Evolutionary conservation across 2,888 invertebrate genomes (phyloP).

Genomic region (Phlogophora meticulosa): DNA sequence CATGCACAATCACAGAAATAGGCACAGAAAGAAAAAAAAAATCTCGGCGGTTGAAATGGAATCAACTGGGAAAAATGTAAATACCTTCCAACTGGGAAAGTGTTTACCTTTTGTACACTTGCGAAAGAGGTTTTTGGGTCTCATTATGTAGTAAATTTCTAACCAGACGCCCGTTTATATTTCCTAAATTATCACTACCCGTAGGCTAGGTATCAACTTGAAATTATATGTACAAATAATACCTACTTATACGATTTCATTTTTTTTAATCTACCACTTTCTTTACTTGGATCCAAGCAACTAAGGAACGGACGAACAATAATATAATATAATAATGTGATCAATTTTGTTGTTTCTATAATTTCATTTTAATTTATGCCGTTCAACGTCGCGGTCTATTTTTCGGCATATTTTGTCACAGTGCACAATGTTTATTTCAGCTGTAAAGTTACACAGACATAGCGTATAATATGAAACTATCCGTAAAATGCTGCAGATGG

Average conservation of each 20-base stretch:
- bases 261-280: too few species aligned
- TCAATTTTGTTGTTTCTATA: conserved; percentile 11
- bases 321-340: too few species aligned
- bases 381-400: not conserved
- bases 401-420: conserved; percentile 18
- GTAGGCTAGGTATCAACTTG: too few species aligned
- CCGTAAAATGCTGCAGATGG: conserved; percentile 67
- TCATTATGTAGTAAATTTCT: conserved; percentile 21
- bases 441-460: conserved; percentile 48
- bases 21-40: too few species aligned
- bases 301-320: too few species aligned
- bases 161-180: not conserved
- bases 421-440: conserved; percentile 39
- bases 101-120: not conserved
- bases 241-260: too few species aligned
- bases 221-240: too few species aligned
- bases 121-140: conserved; percentile 1
- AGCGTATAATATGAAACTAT: conserved; percentile 62
- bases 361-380: not conserved
- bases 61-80: too few species aligned
- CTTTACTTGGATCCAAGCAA: too few species aligned
- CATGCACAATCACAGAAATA: too few species aligned
- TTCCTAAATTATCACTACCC: not conserved
- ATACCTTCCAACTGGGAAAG: not conserved
- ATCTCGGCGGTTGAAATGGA: too few species aligned